These are phyloP conservation scores for Lasioglossum zephyrum DNA, from an alignment of 2,888 invertebrate genomes.

Conservation along the genomic window DNA sequence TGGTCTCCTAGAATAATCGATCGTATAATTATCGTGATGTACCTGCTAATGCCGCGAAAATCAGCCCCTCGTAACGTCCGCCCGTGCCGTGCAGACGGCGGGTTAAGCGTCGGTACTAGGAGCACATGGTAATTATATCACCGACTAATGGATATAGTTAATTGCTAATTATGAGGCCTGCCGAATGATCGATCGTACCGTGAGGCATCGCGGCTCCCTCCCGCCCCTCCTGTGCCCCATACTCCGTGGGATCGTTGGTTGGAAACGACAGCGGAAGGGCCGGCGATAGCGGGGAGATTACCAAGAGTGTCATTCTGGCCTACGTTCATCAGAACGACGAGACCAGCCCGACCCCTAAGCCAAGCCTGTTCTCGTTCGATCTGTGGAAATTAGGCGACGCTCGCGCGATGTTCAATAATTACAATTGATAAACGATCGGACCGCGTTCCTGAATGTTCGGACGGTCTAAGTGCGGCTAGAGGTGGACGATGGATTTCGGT, in stretches of 20 bases:
- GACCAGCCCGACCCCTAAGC: constrained; percentile 50
- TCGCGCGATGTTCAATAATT: constrained; percentile 77
- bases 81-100: constrained; percentile 73
- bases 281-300: constrained; percentile 66
- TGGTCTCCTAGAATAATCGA: constrained; percentile 78
- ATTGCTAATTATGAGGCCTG: constrained; percentile 84
- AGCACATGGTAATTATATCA: constrained; percentile 84
- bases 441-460: not conserved
- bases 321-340: constrained; percentile 46
- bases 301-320: constrained; percentile 81
- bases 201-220: constrained; percentile 77
- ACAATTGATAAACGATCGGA: constrained; percentile 74
- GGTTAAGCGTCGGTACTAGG: constrained; percentile 78
- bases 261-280: constrained; percentile 66
- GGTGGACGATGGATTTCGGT: not conserved
- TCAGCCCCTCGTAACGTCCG: constrained; percentile 74
- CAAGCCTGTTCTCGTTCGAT: constrained; percentile 51
- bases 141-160: constrained; percentile 84
- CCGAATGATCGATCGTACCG: constrained; percentile 83
- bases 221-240: not conserved
- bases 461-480: not conserved
- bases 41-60: constrained; percentile 79
- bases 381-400: constrained; percentile 71
- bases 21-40: constrained; percentile 82
- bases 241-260: constrained; percentile 61